Evolutionary conservation across 2,888 invertebrate species (phyloP).

Genomic region (Campoplex nolae): DNA sequence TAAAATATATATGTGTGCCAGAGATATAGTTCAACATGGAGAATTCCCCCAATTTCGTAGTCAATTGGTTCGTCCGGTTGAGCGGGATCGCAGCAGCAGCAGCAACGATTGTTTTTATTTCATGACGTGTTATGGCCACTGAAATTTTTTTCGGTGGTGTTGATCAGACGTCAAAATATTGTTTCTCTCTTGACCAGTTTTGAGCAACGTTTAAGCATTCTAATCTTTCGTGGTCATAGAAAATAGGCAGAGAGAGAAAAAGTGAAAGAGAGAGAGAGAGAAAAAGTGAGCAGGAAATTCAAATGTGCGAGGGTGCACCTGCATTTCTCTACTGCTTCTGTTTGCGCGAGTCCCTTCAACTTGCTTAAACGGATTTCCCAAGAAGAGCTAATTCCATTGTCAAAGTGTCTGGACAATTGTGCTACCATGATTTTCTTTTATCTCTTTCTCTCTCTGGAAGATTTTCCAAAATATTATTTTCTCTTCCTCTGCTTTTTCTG

Average conservation of each 20-base stretch:
- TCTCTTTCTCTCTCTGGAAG: not conserved
- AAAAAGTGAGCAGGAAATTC: slow-evolving; percentile 20
- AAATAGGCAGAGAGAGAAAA: not conserved
- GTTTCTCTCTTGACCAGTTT: not conserved
- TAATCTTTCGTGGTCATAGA: slow-evolving; percentile 13
- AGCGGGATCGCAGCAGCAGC: slow-evolving; percentile 13
- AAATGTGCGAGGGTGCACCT: slow-evolving; percentile 46
- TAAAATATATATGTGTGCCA: not conserved
- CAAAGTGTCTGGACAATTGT: slow-evolving; percentile 60
- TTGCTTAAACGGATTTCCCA: slow-evolving; percentile 81
- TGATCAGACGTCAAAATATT: slow-evolving; percentile 74
- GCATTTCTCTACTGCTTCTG: slow-evolving; percentile 24
- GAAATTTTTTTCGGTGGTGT: slow-evolving; percentile 65
- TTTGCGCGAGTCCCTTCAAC: slow-evolving; percentile 63
- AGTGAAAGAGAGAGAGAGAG: slow-evolving; percentile 2
- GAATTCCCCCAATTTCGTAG: slow-evolving; percentile 64
- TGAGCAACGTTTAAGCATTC: slow-evolving; percentile 22
- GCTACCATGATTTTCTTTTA: slow-evolving; percentile 11
- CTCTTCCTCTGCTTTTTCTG: not conserved
- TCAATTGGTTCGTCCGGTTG: slow-evolving; percentile 68
- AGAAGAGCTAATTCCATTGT: slow-evolving; percentile 81
- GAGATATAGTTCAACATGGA: slow-evolving; percentile 35
- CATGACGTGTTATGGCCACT: slow-evolving; percentile 32
- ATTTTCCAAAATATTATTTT: not conserved
- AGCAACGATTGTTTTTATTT: slow-evolving; percentile 42